Evolutionary conservation across 2,797 vertebrate genomes (phyloP), one percentile per base, ranked within the genome.

Genomic region (Natrix natrix): DNA sequence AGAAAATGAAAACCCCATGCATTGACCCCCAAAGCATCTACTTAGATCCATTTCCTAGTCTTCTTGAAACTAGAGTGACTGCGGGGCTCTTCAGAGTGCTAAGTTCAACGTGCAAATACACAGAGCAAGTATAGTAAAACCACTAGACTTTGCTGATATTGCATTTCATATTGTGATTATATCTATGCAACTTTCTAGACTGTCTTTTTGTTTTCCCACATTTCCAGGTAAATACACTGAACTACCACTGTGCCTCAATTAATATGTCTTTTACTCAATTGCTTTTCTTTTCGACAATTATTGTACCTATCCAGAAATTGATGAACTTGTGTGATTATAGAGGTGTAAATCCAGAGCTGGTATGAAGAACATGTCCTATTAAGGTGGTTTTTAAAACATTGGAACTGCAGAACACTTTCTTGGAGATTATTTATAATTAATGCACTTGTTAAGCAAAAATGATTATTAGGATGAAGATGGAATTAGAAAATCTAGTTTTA

Each of bases 271-370:
- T 54, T 88, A 32, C 59, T 61, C 4, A 66, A 8, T 52, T 63
- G 43, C 26, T 89, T 93, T 66, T 69, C 69, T 91, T 91, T 22
- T 56, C 90, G 91, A 63, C 17, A 89, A 20, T 89, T 94, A 90
- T 66, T 93, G 86, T 91, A 61, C 22, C 78, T 94, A 87, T 14
- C 32, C 48, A 78, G 90, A 93, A 57, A 93, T 32, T 93, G 54
- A 91, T 26, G 94, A 0, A 0, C 52, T 92, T 54, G 24, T 87
- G 10, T 8, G 48, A 91, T 92, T 95, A 91, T 32, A 32, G 22
- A 83, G 90, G 5, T 20, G 5, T 17, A 1, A 88, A 91, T 92
- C 56, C 63, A 94, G 48, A 94, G 5, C 57, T 66, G 28, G n/a
- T 55, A 56, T 83, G 14, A 69, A 60, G 63, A 60, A 26, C 22